Base-by-base conservation (phyloP, 2,797 vertebrate genomes). In the Fringilla coelebs region DNA sequence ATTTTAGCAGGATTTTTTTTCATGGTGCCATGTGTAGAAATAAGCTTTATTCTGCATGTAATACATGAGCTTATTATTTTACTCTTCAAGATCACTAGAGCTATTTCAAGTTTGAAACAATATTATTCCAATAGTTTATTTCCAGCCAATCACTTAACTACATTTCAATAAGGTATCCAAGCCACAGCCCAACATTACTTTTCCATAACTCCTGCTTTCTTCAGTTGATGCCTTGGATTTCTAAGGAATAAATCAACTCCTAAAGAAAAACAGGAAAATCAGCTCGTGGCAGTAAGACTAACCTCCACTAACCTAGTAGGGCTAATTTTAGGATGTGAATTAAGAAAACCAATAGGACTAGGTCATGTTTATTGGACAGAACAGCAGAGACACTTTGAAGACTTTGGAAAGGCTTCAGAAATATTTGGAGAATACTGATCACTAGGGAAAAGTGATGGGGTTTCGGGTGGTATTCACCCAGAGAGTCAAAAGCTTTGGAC, bases 1-100 rank as follows among this genome's bases (percentile, higher is more conserved):
- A 97, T 97, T 98, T 97, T 74, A 93, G 54, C 46, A 94, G 80
- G 74, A 88, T 95, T 97, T 97, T 97, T 54, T 97, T 95, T 91
- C 80, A 90, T 78, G 62, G 89, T 46, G 61, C 52, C 73, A 67
- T 96, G 96, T 93, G 73, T 71, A 85, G 74, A 93, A 78, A 78
- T 94, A 95, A 96, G 71, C 48, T 49, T 73, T 38, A 34, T 87
- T 97, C 94, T 84, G 63, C 55, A 29, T 73, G 82, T 58, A 85
- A 93, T 67, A 83, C 36, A 89, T 86, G 95, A 96, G 95, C 54
- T 95, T 46, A 90, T 86, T 72, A 83, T 32, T 90, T 90, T 61
- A 48, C 40, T 46, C 80, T 76, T 68, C 57, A 84, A 67, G 71
- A 92, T 57, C 60, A 86, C 58, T n/a, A 21, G 36, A 60, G 45